Percentiles rank a stretch among this genome's conserved stretches.
These are phyloP conservation scores for Nemapogon koenigi DNA, from an alignment of 2,888 invertebrate genomes.

Conservation along the genomic window DNA sequence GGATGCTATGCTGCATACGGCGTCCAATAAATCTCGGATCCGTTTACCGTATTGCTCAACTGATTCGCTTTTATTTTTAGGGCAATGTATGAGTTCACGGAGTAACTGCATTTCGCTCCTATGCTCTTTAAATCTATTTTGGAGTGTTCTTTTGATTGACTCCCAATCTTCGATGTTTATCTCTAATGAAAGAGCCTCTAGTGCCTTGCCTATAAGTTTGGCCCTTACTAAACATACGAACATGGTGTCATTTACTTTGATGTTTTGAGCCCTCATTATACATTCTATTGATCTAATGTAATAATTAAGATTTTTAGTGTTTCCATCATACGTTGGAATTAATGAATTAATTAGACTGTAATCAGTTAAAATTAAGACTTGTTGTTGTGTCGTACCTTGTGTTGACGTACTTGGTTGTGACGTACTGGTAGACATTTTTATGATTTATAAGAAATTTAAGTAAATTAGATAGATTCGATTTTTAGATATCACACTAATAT, in stretches of 20 bases:
- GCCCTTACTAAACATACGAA: constrained; percentile 18
- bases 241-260: background rate
- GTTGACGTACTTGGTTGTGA: too few relatives aligned
- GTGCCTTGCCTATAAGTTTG: constrained; percentile 18
- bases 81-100: constrained; percentile 6
- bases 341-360: constrained; percentile 1
- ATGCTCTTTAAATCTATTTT: constrained; percentile 17
- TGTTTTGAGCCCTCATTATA: background rate
- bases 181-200: constrained; percentile 15
- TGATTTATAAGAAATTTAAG: too few relatives aligned
- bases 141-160: constrained; percentile 15
- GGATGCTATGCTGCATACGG: background rate
- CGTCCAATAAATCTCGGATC: background rate
- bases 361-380: constrained; percentile 1
- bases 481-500: too few relatives aligned
- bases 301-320: constrained; percentile 2
- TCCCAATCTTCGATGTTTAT: constrained; percentile 12
- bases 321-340: constrained; percentile 3
- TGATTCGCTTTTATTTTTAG: background rate
- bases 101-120: constrained; percentile 17
- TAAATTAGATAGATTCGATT: too few relatives aligned
- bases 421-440: too few relatives aligned
- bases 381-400: too few relatives aligned
- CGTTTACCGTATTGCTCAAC: constrained; percentile 7
- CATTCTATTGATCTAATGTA: constrained; percentile 2